These are phyloP conservation scores for Perdita meconis DNA, from an alignment of 2,888 invertebrate genomes.

Conservation along the genomic window DNA sequence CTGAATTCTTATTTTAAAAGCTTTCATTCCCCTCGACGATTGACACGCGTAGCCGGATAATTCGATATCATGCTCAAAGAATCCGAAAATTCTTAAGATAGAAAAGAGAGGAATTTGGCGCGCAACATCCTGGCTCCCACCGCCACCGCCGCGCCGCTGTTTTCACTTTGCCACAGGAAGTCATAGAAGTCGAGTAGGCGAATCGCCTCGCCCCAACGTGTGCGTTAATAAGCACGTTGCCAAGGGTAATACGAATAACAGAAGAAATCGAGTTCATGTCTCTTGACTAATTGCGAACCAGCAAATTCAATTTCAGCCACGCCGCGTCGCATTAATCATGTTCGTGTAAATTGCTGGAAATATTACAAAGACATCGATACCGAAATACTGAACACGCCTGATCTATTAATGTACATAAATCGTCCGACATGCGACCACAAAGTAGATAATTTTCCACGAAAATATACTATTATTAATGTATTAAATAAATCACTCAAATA, in stretches of 20 bases:
- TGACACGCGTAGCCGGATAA: slow-evolving; percentile 30
- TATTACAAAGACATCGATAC: slow-evolving; percentile 1
- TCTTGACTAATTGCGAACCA: slow-evolving; percentile 66
- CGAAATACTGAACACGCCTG: not conserved
- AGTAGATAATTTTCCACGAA: no score
- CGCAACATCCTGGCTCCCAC: slow-evolving; percentile 39
- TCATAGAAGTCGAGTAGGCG: slow-evolving; percentile 35
- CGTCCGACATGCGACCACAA: no score
- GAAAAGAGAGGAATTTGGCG: slow-evolving; percentile 60
- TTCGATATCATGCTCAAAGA: slow-evolving; percentile 41
- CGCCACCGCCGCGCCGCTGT: slow-evolving; percentile 30
- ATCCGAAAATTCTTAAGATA: slow-evolving; percentile 64
- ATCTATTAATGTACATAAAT: not conserved
- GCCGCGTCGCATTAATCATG: slow-evolving; percentile 30
- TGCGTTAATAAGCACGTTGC: slow-evolving; percentile 45
- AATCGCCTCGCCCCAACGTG: slow-evolving; percentile 13
- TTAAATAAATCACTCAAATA: no score
- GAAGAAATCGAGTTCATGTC: slow-evolving; percentile 26
- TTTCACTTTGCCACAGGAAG: slow-evolving; percentile 65
- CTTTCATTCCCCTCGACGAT: not conserved
- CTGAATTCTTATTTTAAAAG: no score
- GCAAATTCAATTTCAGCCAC: slow-evolving; percentile 41
- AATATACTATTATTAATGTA: no score
- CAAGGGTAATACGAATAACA: slow-evolving; percentile 60
- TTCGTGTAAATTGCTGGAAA: not conserved